These are phyloP conservation scores for Helicorthomorpha holstii DNA, from an alignment of 1,140 invertebrate species.

Conservation along the genomic window DNA sequence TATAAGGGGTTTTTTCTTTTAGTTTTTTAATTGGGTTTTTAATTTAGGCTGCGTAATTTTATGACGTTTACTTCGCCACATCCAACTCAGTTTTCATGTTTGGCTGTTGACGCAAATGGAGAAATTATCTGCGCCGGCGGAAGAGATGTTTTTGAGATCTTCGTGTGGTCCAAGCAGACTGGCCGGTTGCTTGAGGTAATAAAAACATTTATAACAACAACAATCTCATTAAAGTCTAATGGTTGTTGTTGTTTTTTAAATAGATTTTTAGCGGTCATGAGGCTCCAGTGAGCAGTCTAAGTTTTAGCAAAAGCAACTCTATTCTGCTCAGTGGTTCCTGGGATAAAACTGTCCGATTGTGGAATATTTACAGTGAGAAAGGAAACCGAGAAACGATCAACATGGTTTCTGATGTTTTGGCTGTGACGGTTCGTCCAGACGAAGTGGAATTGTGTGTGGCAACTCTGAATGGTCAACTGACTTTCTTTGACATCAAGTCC, in stretches of 20 bases:
- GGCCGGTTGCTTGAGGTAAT: constrained; percentile 71
- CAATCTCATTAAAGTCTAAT: no score
- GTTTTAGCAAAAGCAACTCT: constrained; percentile 54
- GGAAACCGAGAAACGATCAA: constrained; percentile 65
- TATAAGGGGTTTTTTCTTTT: neutral
- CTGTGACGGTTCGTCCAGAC: constrained; percentile 67
- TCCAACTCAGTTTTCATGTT: constrained; percentile 80
- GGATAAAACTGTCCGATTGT: constrained; percentile 82
- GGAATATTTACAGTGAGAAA: constrained; percentile 73
- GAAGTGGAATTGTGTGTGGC: constrained; percentile 81
- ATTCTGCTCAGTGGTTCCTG: constrained; percentile 74
- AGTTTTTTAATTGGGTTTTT: constrained; percentile 1
- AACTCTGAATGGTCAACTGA: constrained; percentile 73
- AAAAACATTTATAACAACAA: no score
- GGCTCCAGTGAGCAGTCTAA: constrained; percentile 66
- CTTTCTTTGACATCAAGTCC: constrained; percentile 57
- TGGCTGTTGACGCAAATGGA: constrained; percentile 70
- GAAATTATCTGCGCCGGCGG: constrained; percentile 86
- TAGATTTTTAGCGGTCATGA: constrained; percentile 76
- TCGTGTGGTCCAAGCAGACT: constrained; percentile 84
- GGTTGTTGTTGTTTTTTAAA: no score
- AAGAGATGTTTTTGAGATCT: constrained; percentile 86
- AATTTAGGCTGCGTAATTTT: constrained; percentile 80
- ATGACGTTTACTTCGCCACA: constrained; percentile 79
- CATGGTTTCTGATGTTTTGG: constrained; percentile 59